Base-by-base conservation (phyloP, 2,888 invertebrate species). In the Hydrotaea diabolus region DNA sequence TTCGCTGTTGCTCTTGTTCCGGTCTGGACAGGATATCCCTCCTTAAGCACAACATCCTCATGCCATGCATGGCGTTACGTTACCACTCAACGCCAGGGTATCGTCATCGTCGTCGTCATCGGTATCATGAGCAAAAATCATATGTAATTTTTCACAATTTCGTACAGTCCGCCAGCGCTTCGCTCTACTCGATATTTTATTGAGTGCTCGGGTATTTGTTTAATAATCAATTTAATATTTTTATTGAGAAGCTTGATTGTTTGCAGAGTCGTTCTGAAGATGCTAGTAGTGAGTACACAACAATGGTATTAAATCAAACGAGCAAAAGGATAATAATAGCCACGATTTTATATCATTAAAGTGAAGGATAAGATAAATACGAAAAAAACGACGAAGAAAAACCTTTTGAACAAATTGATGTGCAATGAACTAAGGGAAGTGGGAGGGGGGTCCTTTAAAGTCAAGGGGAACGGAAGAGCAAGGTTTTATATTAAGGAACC, bases 21-120 rank as follows among this genome's bases (percentile, higher is more conserved):
- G 73, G 85, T 85, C 85, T 85, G 85, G 82, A 85, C 85, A 85
- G 85, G 85, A 85, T 85, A 79, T 85, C 74, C 82, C 85, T 79
- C 31, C 81, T 85, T 55, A 17, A 79, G 76, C 78, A 66, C 21
- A 71, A 76, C 66, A 21, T 57, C 57, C 57, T 9, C 5, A 53
- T 31, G 31, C 31, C 31, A 2, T 31, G 31, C 2, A 2, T 31
- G 31, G 3, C 31, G 31, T 2, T 7, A 31, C 31, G 31, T 2
- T 7, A 31, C 31, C 31, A 31, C 7, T 53, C 64, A 64, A 36
- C 4, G 62, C 13, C 2, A 4, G 2, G 11, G 26, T 62, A n/a
- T 31, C 64, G 36, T 26, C 26, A n/a, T 59, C 7, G 26, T 26
- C 17, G n/a, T 19, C 23, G n/a, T 26, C 9, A 1, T 19, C 26